Conservation (phyloP, 1,140 invertebrate genomes). For the Drosophila varians region DNA sequence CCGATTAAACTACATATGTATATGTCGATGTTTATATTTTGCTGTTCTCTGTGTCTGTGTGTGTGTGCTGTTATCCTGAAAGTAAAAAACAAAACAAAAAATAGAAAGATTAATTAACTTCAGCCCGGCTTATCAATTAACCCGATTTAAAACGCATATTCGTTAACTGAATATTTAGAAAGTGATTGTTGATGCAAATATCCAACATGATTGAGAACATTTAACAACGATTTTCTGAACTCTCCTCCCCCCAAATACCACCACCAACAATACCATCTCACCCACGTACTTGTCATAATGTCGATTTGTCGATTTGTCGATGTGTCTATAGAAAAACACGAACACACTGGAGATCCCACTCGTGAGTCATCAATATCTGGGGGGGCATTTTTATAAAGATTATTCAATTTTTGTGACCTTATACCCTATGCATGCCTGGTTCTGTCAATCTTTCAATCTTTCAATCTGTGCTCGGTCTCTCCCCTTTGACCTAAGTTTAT, state of each 20-base stretch:
- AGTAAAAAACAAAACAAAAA: slow-evolving; percentile 4
- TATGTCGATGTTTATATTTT: neutral
- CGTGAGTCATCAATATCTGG: slow-evolving; percentile 69
- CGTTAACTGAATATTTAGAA: slow-evolving; percentile 75
- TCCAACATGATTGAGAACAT: slow-evolving; percentile 37
- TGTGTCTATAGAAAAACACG: slow-evolving; percentile 74
- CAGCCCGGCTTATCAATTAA: slow-evolving; percentile 1
- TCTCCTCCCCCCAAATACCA: slow-evolving; percentile 10
- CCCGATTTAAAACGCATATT: slow-evolving; percentile 41
- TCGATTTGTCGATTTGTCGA: slow-evolving; percentile 44
- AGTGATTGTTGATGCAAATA: slow-evolving; percentile 49
- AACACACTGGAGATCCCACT: slow-evolving; percentile 72
- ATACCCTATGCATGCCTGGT: slow-evolving; percentile 25
- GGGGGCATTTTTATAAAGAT: slow-evolving; percentile 22
- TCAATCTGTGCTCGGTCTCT: slow-evolving; percentile 3
- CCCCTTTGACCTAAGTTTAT: slow-evolving; percentile 17
- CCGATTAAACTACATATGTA: slow-evolving; percentile 10
- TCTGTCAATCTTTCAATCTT: slow-evolving; percentile 1
- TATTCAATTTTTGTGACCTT: slow-evolving; percentile 19
- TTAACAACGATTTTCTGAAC: slow-evolving; percentile 42
- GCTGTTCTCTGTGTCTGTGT: slow-evolving; percentile 46
- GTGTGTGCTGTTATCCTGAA: slow-evolving; percentile 1
- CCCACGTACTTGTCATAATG: slow-evolving; percentile 40
- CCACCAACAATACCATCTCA: slow-evolving; percentile 4
- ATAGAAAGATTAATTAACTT: neutral